These are phyloP conservation scores for Caenorhabditis latens DNA, from an alignment of 1,140 invertebrate genomes.

Conservation along the genomic window DNA sequence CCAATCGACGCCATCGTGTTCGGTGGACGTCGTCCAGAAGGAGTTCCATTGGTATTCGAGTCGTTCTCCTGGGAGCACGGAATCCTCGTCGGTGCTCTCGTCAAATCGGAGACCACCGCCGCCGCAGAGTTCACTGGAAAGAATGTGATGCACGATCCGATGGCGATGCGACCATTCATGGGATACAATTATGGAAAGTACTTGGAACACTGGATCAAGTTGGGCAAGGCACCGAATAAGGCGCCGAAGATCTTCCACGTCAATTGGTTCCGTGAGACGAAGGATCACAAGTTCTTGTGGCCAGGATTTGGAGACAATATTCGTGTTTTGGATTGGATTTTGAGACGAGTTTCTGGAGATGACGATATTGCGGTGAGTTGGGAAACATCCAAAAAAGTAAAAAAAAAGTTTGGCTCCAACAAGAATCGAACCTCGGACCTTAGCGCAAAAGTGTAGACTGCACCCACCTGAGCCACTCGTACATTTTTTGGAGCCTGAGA, in stretches of 20 bases:
- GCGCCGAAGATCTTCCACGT: slow-evolving; percentile 56
- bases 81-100: slow-evolving; percentile 34
- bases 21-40: slow-evolving; percentile 57
- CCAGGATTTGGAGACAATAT: slow-evolving; percentile 65
- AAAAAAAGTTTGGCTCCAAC: too few relatives aligned
- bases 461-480: too few relatives aligned
- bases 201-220: slow-evolving; percentile 50
- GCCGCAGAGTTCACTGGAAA: slow-evolving; percentile 56
- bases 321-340: slow-evolving; percentile 55
- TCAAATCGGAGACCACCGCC: slow-evolving; percentile 44
- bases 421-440: too few relatives aligned
- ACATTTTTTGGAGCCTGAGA: too few relatives aligned
- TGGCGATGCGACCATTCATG: slow-evolving; percentile 56
- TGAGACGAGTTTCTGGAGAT: slow-evolving; percentile 26
- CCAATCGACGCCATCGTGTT: slow-evolving; percentile 61
- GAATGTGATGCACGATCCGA: slow-evolving; percentile 57
- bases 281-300: slow-evolving; percentile 56
- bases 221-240: slow-evolving; percentile 35
- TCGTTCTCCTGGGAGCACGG: slow-evolving; percentile 55
- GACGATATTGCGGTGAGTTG: neutral
- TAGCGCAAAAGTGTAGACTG: too few relatives aligned
- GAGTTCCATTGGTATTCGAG: slow-evolving; percentile 57
- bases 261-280: slow-evolving; percentile 56
- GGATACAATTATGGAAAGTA: slow-evolving; percentile 57
- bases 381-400: neutral